Percentiles rank a stretch among this genome's conserved stretches.
These are phyloP conservation scores for Clarias platycephalus DNA, from an alignment of 2,797 vertebrate species.

Conservation along the genomic window DNA sequence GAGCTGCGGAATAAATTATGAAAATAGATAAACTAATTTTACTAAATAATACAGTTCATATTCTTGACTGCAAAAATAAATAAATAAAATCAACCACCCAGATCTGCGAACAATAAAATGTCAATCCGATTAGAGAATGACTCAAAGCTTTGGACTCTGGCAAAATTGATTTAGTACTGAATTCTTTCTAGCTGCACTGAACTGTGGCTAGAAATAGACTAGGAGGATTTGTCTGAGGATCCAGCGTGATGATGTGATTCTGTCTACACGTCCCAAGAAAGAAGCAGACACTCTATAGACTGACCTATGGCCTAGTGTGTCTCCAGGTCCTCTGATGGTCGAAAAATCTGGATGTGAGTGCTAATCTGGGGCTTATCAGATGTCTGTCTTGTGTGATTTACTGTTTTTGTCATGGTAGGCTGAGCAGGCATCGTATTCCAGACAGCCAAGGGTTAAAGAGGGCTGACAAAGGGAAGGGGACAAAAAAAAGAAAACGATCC, in stretches of 20 bases:
- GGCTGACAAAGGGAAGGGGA: conserved; percentile 48
- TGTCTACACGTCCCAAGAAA: not conserved
- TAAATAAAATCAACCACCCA: conserved; percentile 32
- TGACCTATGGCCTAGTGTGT: conserved; percentile 38
- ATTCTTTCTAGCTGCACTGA: conserved; percentile 41
- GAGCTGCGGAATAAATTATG: conserved; percentile 31
- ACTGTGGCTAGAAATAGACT: conserved; percentile 35
- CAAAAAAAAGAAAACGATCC: conserved; percentile 64
- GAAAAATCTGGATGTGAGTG: conserved; percentile 39
- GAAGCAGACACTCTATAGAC: not conserved
- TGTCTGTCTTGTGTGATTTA: conserved; percentile 56
- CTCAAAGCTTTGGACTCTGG: conserved; percentile 46
- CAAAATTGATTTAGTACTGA: conserved; percentile 52
- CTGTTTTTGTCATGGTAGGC: conserved; percentile 67
- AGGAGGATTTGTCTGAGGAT: conserved; percentile 23
- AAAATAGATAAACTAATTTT: conserved; percentile 16
- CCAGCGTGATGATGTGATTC: conserved; percentile 20
- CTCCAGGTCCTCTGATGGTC: conserved; percentile 25
- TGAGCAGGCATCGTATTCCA: conserved; percentile 68
- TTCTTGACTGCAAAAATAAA: conserved; percentile 33
- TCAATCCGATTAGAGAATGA: conserved; percentile 53
- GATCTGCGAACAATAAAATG: conserved; percentile 45
- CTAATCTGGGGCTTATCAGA: conserved; percentile 50
- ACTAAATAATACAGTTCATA: conserved; percentile 27
- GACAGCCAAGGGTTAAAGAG: conserved; percentile 72